Percentiles rank a stretch among this genome's conserved stretches.
Conservation (phyloP, 1,140 invertebrate genomes). For the Ectropis grisescens region DNA sequence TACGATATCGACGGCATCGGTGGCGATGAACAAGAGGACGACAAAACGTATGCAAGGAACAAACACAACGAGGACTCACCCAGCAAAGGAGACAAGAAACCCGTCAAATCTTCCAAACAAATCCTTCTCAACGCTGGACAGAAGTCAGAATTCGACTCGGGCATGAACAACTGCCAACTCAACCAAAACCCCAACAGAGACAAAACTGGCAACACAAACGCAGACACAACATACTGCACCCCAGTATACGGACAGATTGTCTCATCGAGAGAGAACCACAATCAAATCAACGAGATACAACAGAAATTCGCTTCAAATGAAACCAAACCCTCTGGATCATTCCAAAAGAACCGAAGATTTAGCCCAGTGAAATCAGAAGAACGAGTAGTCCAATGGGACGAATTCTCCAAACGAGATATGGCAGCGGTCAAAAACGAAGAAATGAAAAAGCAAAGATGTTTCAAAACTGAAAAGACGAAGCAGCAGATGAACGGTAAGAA, state of each 20-base stretch:
- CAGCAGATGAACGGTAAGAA: conserved; percentile 37
- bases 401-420: conserved; percentile 47
- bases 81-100: conserved; percentile 29
- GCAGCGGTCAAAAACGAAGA: conserved; percentile 36
- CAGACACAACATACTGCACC: conserved; percentile 57
- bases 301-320: conserved; percentile 47
- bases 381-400: conserved; percentile 51
- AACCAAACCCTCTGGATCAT: conserved; percentile 53
- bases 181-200: conserved; percentile 40
- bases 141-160: conserved; percentile 59
- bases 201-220: conserved; percentile 28
- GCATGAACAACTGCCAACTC: conserved; percentile 58
- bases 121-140: conserved; percentile 57
- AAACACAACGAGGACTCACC: conserved; percentile 31
- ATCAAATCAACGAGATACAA: conserved; percentile 62
- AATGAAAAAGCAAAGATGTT: conserved; percentile 30
- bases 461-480: conserved; percentile 33
- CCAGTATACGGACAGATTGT: conserved; percentile 58
- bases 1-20: conserved; percentile 59
- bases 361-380: conserved; percentile 36
- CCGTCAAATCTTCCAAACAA: conserved; percentile 54
- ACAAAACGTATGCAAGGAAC: conserved; percentile 21
- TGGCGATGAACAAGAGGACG: conserved; percentile 47
- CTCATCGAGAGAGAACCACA: conserved; percentile 57
- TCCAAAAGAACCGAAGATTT: conserved; percentile 49